A percentile compares a stretch with the other conserved stretches of the same genome.
These are phyloP conservation scores for Baccha elongata DNA, from an alignment of 2,888 invertebrate species.

Conservation along the genomic window DNA sequence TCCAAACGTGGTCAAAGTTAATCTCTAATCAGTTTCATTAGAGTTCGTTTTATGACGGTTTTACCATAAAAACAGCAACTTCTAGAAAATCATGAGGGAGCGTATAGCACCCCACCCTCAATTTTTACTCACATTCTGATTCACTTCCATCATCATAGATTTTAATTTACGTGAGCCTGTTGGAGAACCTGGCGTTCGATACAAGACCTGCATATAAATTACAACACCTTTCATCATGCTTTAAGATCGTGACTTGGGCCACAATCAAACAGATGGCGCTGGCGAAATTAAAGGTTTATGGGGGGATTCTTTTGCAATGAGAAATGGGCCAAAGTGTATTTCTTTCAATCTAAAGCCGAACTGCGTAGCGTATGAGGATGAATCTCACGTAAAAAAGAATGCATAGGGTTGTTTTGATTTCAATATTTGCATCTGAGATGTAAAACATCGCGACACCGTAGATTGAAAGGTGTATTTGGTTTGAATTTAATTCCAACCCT, in stretches of 20 bases:
- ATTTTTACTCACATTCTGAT: constrained; percentile 17
- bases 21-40: constrained; percentile 49
- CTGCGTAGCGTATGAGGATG: not conserved
- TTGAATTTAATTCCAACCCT: not conserved
- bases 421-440: not conserved
- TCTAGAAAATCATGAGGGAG: not conserved
- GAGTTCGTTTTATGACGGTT: constrained; percentile 30
- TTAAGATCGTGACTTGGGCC: constrained; percentile 20
- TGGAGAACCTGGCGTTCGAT: constrained; percentile 58
- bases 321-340: constrained; percentile 18
- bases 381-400: not conserved
- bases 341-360: not conserved
- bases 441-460: not conserved
- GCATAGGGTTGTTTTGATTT: not conserved
- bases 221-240: constrained; percentile 39
- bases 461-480: not conserved
- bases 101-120: not conserved
- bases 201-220: constrained; percentile 67
- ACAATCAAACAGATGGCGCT: constrained; percentile 17
- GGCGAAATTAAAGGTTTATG: not conserved
- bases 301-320: not conserved
- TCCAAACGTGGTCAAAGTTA: constrained; percentile 29
- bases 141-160: constrained; percentile 52
- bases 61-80: constrained; percentile 18
- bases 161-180: constrained; percentile 63